These are phyloP conservation scores for Rhopalosiphum maidis DNA, from an alignment of 1,140 invertebrate genomes.

Conservation along the genomic window DNA sequence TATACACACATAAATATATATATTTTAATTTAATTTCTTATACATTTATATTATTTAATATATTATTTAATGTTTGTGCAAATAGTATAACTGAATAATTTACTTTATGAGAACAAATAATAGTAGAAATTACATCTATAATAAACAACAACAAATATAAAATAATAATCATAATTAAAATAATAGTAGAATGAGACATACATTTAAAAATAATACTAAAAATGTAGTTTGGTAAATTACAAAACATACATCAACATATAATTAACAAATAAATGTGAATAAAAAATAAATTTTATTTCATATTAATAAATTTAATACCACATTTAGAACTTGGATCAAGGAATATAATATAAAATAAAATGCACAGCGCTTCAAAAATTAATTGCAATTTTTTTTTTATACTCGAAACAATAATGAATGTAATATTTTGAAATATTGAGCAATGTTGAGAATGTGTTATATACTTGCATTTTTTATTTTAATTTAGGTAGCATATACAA, in stretches of 20 bases:
- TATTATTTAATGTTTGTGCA: neutral
- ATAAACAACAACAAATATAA: conserved; percentile 36
- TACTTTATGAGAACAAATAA: conserved; percentile 29
- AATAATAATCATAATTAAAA: conserved; percentile 2
- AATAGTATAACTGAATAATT: conserved; percentile 37
- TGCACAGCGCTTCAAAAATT: neutral
- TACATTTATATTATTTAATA: conserved; percentile 1
- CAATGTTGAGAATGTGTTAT: conserved; percentile 20
- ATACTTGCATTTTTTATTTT: neutral
- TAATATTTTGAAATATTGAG: conserved; percentile 33
- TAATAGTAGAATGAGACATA: conserved; percentile 23
- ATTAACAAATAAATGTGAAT: neutral
- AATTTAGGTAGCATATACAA: conserved; percentile 2
- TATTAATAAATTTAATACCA: neutral
- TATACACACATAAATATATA: neutral
- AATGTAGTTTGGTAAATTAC: conserved; percentile 4
- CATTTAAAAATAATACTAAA: conserved; percentile 32
- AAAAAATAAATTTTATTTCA: neutral
- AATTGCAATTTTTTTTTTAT: conserved; percentile 24
- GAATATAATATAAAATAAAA: neutral
- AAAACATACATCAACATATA: conserved; percentile 23
- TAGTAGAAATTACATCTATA: conserved; percentile 33
- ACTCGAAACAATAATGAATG: neutral
- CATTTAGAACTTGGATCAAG: neutral
- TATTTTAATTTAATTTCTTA: conserved; percentile 13